phyloP scores from a whole-genome alignment of 2,113 vertebrate species.

The Tachuris rubrigastra region DNA sequence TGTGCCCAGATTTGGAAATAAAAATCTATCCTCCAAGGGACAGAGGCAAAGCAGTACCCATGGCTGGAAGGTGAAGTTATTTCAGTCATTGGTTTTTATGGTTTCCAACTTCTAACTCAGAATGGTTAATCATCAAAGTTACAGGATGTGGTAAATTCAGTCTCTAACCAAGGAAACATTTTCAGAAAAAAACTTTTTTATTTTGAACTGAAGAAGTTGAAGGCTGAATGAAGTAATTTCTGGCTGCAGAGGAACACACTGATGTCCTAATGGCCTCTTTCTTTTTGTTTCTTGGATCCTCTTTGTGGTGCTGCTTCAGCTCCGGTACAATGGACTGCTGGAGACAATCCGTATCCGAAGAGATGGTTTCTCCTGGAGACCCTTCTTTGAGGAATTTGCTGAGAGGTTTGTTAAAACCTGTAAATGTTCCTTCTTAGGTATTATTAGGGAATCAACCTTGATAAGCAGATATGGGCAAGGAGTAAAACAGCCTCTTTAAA shows the following conservation, averaged over 20 bases:
- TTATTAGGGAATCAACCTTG: background rate
- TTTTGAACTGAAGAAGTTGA: background rate
- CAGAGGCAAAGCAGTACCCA: background rate
- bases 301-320: slow-evolving; percentile 49
- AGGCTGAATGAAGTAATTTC: background rate
- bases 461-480: background rate
- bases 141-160: background rate
- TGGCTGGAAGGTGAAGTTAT: background rate
- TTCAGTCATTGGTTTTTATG: background rate
- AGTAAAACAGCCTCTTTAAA: background rate
- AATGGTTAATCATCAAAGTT: background rate
- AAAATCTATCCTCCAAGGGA: background rate
- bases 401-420: slow-evolving; percentile 63
- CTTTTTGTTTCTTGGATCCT: background rate
- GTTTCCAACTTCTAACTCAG: background rate
- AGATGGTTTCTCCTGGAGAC: slow-evolving; percentile 81
- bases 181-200: background rate
- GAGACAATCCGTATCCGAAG: slow-evolving; percentile 79
- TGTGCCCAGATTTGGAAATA: background rate
- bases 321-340: slow-evolving; percentile 77
- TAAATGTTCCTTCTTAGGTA: background rate
- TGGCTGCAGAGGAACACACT: background rate
- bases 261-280: background rate
- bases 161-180: background rate
- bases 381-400: slow-evolving; percentile 76